Base-by-base conservation (phyloP, 2,797 vertebrate species). In the Apogon talboti region DNA sequence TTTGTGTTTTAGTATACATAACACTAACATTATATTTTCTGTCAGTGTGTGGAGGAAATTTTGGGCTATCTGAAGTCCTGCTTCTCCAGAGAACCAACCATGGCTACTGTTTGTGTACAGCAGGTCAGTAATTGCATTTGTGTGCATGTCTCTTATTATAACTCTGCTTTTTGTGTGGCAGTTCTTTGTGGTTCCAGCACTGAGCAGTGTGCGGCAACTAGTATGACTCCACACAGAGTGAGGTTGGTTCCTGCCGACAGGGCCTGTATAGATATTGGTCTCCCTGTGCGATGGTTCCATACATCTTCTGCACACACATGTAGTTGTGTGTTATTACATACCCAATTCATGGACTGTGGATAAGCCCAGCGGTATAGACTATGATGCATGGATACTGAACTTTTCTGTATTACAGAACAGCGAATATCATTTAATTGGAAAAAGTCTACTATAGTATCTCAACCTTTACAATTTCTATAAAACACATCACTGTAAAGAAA, bases 51-150 rank as follows among this genome's bases (percentile, higher is more conserved):
- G 6, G 98, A 99, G 88, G 98, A 99, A 91, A 96, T 99, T 76
- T 85, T 99, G 63, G 94, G 96, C 1, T 99, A 98, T 78, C 91
- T 99, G 43, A 98, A 98, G 74, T 95, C 97, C 6, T 99, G 97
- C 83, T 99, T 99, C 82, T 96, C 90, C 77, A 94, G 97, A 80
- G 98, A 99, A 76, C 96, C 98, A 3, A 96, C 94, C 65, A 97
- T 98, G 95, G 95, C 97, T 2, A 99, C 98, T 0, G 94, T 99
- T 8, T 99, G 98, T 75, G 97, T 99, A 2, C 98, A 99, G 53
- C 98, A 99, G 95, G 98, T 99, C 61, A 89, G 92, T 84, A 2
- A 35, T 49, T 1, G 60, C 28, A 30, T 53, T 1, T 37, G 6
- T 45, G 18, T 48, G 18, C 50, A 0, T 24, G 4, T 53, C 14